A percentile compares a stretch with the other conserved stretches of the same genome.
These are phyloP conservation scores for Piezodorus guildinii DNA, from an alignment of 1,140 invertebrate genomes.

Conservation along the genomic window DNA sequence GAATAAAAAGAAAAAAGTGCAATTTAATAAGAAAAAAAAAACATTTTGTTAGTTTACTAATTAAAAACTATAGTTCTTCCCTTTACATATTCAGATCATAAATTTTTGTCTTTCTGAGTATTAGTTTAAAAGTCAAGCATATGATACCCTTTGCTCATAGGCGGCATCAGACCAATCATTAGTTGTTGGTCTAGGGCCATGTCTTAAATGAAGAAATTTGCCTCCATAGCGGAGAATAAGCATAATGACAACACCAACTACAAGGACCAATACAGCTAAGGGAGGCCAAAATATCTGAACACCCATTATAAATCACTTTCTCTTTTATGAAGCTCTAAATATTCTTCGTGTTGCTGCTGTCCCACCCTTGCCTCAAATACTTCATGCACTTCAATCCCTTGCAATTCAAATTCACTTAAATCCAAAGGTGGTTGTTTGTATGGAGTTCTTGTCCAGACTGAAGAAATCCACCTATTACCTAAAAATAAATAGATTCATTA, in stretches of 20 bases:
- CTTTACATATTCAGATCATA: no score
- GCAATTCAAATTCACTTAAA: slow-evolving; percentile 53
- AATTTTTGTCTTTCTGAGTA: no score
- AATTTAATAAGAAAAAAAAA: no score
- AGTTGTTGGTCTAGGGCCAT: slow-evolving; percentile 41
- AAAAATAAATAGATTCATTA: slow-evolving; percentile 26
- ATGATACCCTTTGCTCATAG: slow-evolving; percentile 50
- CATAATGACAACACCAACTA: slow-evolving; percentile 61
- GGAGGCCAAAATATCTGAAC: slow-evolving; percentile 62
- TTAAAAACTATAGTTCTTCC: no score
- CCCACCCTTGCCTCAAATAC: slow-evolving; percentile 31
- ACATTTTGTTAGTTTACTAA: no score
- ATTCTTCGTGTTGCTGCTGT: slow-evolving; percentile 33
- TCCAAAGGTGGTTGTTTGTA: slow-evolving; percentile 72
- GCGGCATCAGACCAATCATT: slow-evolving; percentile 45
- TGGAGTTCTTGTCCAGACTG: slow-evolving; percentile 68
- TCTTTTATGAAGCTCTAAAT: slow-evolving; percentile 62
- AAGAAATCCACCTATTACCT: slow-evolving; percentile 73
- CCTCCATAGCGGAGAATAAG: slow-evolving; percentile 57
- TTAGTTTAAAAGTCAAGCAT: slow-evolving; percentile 26
- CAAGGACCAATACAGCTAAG: slow-evolving; percentile 52
- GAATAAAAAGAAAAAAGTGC: no score
- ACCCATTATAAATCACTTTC: slow-evolving; percentile 62
- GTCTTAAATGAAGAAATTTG: slow-evolving; percentile 50
- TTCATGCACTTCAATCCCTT: slow-evolving; percentile 28